Base-by-base conservation (phyloP, 2,113 vertebrate species). In the Triplophysa siluroides region DNA sequence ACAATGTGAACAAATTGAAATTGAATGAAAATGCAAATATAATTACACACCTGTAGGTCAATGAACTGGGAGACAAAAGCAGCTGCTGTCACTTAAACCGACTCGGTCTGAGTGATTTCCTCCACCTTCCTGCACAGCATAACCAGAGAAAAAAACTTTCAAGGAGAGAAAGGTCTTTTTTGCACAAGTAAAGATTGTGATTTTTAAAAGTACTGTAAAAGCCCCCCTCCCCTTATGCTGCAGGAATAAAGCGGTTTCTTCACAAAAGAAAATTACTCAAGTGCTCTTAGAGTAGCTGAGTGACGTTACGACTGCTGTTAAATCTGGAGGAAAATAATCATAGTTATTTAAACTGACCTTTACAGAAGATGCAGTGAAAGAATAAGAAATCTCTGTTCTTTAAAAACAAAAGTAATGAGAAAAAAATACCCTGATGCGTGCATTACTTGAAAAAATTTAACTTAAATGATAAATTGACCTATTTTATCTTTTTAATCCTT, bases 281-380 rank as follows among this genome's bases (percentile, higher is more conserved):
- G 69, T 54, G 79, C 52, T 56, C 75, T 78, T 45, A 12, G 78
- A 58, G 82, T 64, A 78, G 52, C 80, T 77, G 79, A 67, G 76
- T 43, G 50, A 5, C 81, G 45, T 83, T 41, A 83, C 56, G 56
- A 60, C 38, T 80, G 58, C 61, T 79, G 79, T 79, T 52, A 85
- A 72, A 81, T 75, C 29, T 88, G 87, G 50, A 78, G 86, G 60
- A 62, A 16, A 88, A 85, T 89, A 86, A 91, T 90, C 85, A 85
- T 73, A 63, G 16, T 80, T 73, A 90, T 91, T 88, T 88, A 87
- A 87, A 88, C 38, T 82, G 87, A 90, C 88, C 86, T 90, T 89
- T 73, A 45, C 21, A 50, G 54, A 69, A 60, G 47, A 71, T 79
- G 63, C 73, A 81, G 29, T 8, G 52, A 38, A 81, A 64, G 69